Conservation (phyloP, 2,113 vertebrate species). For the Tychaedon coryphoeus region DNA sequence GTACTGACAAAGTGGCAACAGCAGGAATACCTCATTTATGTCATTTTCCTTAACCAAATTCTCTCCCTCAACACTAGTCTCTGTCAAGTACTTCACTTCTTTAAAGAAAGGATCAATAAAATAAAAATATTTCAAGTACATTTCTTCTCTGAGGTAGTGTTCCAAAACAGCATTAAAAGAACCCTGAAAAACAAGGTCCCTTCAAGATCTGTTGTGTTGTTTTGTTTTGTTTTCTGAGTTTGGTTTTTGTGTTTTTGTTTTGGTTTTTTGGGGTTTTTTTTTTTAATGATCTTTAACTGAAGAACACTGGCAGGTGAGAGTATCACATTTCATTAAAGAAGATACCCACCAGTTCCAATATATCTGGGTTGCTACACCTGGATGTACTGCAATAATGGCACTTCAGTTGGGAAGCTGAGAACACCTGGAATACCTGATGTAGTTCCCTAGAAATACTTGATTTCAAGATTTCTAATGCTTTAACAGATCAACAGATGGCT, state of each 20-base stretch:
- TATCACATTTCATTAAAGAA: not conserved
- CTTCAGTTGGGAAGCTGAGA: not conserved
- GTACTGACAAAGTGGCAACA: not conserved
- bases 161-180: not conserved
- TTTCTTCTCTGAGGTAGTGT: not conserved
- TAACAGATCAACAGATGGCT: not conserved
- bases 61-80: not conserved
- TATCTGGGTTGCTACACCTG: not conserved
- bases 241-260: no score
- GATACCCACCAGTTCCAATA: not conserved
- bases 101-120: not conserved
- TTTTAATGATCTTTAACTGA: not conserved
- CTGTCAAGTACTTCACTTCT: not conserved
- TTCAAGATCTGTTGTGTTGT: not conserved
- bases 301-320: not conserved
- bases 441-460: not conserved
- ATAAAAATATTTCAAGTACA: not conserved
- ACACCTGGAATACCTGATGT: not conserved
- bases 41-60: constrained; percentile 6
- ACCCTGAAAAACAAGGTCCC: not conserved
- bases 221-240: no score
- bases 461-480: not conserved
- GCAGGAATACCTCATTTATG: constrained; percentile 11
- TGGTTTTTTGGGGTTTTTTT: no score
- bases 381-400: not conserved